Base-by-base conservation (phyloP, 2,113 vertebrate species). In the Ochotona curzoniae region DNA sequence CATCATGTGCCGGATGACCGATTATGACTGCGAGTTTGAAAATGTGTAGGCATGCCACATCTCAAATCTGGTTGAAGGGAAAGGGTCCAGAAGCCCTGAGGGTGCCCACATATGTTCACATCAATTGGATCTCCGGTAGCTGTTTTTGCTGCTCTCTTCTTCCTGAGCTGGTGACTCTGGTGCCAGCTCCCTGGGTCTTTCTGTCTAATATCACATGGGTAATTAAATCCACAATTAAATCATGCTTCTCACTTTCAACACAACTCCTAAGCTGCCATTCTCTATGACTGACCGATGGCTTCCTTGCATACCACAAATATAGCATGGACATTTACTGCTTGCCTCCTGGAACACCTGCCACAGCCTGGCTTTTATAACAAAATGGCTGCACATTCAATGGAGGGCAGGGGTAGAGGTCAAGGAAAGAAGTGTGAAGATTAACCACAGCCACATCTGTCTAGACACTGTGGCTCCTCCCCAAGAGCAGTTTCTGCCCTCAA, bases 1-100 rank as follows among this genome's bases (percentile, higher is more conserved):
- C 97, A 99, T 99, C 93, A 97, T 99, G 98, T 99, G 99, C 98
- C 98, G 99, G 95, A 99, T 99, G 99, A 99, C 99, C 67, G 98
- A 99, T 54, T 99, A 99, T 92, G 98, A 99, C 97, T 99, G 99
- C 96, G 98, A 98, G 83, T 99, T 99, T 98, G 98, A 98, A 83
- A 99, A 98, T 83, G 97, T 98, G 87, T 99, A 99, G 96, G 96
- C 82, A 30, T 9, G 71, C 60, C 10, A 54, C 30, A 10, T 3
- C n/a, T 14, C 69, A 44, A 35, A 30, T 12, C 30, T 9, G n/a
- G 84, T 63, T 54, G 2, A 21, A 63, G n/a, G n/a, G 87, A 32
- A 28, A 44, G 57, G 78, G 74, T 60, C 81, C 63, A 26, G 71
- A 71, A 47, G 51, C 26, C 35, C 90, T 11, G 76, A n/a, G 60